A percentile compares a stretch with the other conserved stretches of the same genome.
These are phyloP conservation scores for Lagenorhynchus albirostris DNA, from an alignment of 2,113 vertebrate genomes.

Conservation along the genomic window DNA sequence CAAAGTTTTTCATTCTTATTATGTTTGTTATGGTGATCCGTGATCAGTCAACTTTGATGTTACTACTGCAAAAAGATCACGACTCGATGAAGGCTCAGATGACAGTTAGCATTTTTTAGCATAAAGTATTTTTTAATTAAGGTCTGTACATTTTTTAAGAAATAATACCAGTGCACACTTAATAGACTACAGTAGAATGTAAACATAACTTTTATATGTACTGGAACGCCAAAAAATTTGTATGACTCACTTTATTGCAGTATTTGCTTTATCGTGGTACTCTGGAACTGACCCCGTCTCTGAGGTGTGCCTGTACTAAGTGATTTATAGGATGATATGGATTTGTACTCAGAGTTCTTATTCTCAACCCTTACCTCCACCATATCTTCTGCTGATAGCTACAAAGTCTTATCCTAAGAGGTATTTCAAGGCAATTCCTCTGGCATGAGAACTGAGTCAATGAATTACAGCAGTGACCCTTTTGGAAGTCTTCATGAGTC, in stretches of 20 bases:
- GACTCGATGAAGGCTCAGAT: background rate
- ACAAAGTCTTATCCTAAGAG: background rate
- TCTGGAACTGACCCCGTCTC: background rate
- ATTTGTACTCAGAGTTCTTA: background rate
- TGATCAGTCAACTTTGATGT: background rate
- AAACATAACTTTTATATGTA: background rate
- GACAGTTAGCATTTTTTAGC: background rate
- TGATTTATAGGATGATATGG: background rate
- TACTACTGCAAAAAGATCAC: background rate
- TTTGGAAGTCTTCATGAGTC: background rate
- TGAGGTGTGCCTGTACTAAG: background rate
- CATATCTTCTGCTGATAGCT: background rate
- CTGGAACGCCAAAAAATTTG: background rate
- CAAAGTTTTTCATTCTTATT: background rate
- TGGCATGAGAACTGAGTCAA: background rate
- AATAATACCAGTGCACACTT: background rate
- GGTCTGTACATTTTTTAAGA: background rate
- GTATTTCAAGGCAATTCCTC: background rate
- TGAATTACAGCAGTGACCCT: background rate
- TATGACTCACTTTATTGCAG: background rate
- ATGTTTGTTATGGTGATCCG: background rate
- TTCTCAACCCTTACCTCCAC: background rate
- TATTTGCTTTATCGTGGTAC: background rate
- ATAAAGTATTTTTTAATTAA: background rate
- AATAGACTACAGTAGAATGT: background rate